Percentiles rank a stretch among this genome's conserved stretches.
Conservation (phyloP, 1,140 invertebrate species). For the Cecropterus lyciades region DNA sequence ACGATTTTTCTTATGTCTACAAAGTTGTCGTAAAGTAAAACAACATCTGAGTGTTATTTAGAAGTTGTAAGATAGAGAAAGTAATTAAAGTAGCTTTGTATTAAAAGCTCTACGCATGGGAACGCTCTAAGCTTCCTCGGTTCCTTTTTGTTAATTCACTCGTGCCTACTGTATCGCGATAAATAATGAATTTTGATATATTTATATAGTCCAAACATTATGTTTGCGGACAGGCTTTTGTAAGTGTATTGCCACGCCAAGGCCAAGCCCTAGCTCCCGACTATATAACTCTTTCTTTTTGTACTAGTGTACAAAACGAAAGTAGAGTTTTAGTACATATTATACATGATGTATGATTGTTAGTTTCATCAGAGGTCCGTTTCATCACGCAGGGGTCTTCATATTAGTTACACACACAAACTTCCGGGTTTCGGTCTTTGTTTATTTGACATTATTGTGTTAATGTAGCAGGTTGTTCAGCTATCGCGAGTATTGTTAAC, state of each 20-base stretch:
- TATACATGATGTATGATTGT: too few species aligned
- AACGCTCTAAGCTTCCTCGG: background rate
- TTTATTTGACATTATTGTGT: too few species aligned
- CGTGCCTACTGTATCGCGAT: background rate
- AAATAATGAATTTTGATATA: background rate
- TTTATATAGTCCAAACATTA: conserved; percentile 2
- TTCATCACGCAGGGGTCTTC: too few species aligned
- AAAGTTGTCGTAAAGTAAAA: too few species aligned
- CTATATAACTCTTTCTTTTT: background rate
- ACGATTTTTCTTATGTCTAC: too few species aligned
- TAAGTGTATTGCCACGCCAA: background rate
- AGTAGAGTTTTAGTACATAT: too few species aligned
- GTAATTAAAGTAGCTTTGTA: background rate
- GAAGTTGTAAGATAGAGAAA: background rate
- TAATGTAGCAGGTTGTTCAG: too few species aligned
- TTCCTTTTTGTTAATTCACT: background rate
- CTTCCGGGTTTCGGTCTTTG: too few species aligned
- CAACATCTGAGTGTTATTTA: too few species aligned
- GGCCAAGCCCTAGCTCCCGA: background rate
- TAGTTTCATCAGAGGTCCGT: too few species aligned
- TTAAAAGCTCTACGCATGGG: background rate
- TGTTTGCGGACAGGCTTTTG: background rate
- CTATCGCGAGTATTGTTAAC: too few species aligned
- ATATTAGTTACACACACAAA: too few species aligned
- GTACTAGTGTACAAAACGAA: background rate